Conservation (phyloP, 2,113 vertebrate genomes). For the Elephas maximus region DNA sequence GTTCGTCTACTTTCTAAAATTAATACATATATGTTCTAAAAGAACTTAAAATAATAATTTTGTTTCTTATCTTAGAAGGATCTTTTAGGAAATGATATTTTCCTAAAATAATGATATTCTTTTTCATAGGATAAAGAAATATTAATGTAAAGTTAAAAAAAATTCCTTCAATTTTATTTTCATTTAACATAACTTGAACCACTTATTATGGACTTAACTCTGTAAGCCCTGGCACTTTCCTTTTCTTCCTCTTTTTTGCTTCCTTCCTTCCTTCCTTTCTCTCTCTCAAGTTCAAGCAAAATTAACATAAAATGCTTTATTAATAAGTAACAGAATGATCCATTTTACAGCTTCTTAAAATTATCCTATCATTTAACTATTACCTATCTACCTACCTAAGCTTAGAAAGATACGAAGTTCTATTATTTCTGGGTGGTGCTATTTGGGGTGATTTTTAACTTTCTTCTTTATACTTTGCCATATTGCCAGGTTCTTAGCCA, state of each 20-base stretch:
- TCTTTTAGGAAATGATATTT: not conserved
- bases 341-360: not conserved
- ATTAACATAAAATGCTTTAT: not conserved
- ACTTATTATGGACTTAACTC: not conserved
- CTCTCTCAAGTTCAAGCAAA: not conserved
- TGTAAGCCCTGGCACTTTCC: not conserved
- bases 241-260: not conserved
- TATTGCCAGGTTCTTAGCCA: not conserved
- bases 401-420: not conserved
- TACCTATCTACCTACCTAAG: not conserved
- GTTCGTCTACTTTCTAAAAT: not conserved
- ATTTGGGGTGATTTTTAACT: not conserved
- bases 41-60: not conserved
- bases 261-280: not conserved
- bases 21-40: not conserved
- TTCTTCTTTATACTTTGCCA: not conserved
- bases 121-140: not conserved
- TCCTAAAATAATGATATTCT: not conserved
- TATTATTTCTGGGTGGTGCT: not conserved
- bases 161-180: not conserved
- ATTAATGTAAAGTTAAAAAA: not conserved
- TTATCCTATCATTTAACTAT: not conserved
- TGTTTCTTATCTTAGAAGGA: not conserved
- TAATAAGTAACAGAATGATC: not conserved
- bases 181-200: not conserved